Conservation (phyloP, 2,113 vertebrate species). For the Pelodiscus sinensis region DNA sequence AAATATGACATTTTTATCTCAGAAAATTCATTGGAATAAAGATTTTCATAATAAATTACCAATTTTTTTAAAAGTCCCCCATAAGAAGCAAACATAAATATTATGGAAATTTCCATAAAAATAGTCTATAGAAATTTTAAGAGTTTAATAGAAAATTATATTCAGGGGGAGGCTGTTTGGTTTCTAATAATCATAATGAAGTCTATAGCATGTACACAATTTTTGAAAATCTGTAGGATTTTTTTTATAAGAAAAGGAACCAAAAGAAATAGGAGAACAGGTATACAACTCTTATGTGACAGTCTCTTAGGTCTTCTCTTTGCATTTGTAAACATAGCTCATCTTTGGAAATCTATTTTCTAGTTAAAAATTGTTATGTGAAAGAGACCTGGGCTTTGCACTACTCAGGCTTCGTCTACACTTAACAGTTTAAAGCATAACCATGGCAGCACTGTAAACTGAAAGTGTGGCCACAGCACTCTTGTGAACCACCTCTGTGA, state of each 20-base stretch:
- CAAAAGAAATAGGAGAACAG: fast-evolving
- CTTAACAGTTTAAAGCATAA: too few species aligned
- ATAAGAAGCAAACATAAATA: background rate
- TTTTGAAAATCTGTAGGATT: background rate
- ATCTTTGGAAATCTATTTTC: background rate
- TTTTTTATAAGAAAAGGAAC: background rate
- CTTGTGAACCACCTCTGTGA: too few species aligned
- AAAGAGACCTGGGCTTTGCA: background rate
- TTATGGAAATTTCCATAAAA: background rate
- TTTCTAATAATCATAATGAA: background rate
- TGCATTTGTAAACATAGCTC: background rate
- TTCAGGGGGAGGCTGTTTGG: background rate
- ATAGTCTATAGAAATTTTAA: background rate
- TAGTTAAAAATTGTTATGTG: background rate
- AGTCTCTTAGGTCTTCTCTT: background rate
- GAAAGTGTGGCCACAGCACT: too few species aligned
- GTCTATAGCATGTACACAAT: background rate
- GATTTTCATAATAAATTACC: background rate
- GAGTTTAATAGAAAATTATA: background rate
- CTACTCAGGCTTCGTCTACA: background rate
- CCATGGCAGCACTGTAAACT: too few species aligned
- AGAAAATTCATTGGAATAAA: background rate
- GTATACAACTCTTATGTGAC: background rate
- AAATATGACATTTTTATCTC: background rate
- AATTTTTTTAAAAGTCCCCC: background rate